Percentiles rank a stretch among this genome's conserved stretches.
Conservation (phyloP, 2,888 invertebrate genomes). For the Scaptomyza reducta region DNA sequence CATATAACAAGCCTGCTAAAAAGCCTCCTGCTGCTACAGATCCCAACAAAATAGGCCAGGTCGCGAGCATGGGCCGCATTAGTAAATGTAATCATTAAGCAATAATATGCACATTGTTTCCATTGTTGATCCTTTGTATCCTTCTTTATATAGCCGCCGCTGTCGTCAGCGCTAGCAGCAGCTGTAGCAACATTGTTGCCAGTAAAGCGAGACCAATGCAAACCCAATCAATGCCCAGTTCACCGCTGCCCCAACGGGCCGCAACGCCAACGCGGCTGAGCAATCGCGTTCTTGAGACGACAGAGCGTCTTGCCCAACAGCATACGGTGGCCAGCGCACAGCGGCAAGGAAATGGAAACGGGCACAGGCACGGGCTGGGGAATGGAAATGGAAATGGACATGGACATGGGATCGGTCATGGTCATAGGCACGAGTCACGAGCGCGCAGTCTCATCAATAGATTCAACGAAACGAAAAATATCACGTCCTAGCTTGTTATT, state of each 20-base stretch:
- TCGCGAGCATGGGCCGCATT: slow-evolving; percentile 56
- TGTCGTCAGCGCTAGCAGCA: background rate
- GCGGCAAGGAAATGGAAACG: slow-evolving; percentile 34
- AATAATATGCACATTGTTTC: slow-evolving; percentile 6
- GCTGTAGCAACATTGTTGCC: slow-evolving; percentile 25
- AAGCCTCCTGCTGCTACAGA: slow-evolving; percentile 28
- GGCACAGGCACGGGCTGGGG: slow-evolving; percentile 10
- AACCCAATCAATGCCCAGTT: slow-evolving; percentile 83
- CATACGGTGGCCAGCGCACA: slow-evolving; percentile 76
- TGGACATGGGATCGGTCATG: slow-evolving; percentile 26
- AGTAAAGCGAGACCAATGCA: slow-evolving; percentile 61
- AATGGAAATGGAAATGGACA: slow-evolving; percentile 29
- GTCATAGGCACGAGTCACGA: slow-evolving; percentile 56
- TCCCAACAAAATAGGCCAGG: slow-evolving; percentile 56
- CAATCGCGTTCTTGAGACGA: slow-evolving; percentile 84
- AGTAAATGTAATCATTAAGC: slow-evolving; percentile 56
- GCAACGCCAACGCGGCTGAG: slow-evolving; percentile 84
- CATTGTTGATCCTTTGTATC: slow-evolving; percentile 1
- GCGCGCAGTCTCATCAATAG: slow-evolving; percentile 67
- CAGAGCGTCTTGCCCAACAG: slow-evolving; percentile 83
- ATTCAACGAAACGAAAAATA: slow-evolving; percentile 78
- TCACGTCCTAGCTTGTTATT: slow-evolving; percentile 65
- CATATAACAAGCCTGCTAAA: slow-evolving; percentile 29
- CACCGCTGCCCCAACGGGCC: slow-evolving; percentile 79
- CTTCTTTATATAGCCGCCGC: slow-evolving; percentile 14